Evolutionary conservation across 2,888 invertebrate genomes (phyloP), one percentile per base, ranked within the genome.

Genomic region (Patella caerulea): DNA sequence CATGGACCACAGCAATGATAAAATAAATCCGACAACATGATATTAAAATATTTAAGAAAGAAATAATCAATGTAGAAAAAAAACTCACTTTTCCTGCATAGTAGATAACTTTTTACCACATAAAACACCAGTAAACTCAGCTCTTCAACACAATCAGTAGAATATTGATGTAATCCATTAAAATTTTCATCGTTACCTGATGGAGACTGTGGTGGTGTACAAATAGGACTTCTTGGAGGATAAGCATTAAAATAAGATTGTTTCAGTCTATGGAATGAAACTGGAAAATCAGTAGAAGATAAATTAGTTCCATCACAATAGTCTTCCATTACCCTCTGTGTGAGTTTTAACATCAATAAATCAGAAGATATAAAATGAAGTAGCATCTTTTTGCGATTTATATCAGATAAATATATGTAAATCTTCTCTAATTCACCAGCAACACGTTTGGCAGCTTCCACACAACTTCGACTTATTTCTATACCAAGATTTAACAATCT

Each of bases 171-270:
- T 17, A 59, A 19, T 17, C 55, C 54, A 15, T n/a, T 19, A 9
- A 24, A 65, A 72, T 75, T 73, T 2, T 14, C 81, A 1, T 76
- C 78, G 54, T 82, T 83, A 54, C 83, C 83, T 45, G 83, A 83
- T 5, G 84, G 81, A n/a, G 86, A 85, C 2, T 86, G 83, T 0
- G 82, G 83, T 7, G 86, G 85, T n/a, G 86, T 86, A 7, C 83
- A 83, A 24, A 83, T 56, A 4, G 75, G 81, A 69, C 79, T 81
- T 52, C 78, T 79, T 54, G 81, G 79, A 3, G 84, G 84, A 17
- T 76, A 59, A 24, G 81, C 81, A 54, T 71, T 73, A 72, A 76
- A 86, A 75, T 84, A 84, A 73, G 83, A 78, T 53, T 82, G 80
- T 5, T 83, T 72, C 12, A 87, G 76, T n/a, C 81, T 80, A 17